A percentile compares a stretch with the other conserved stretches of the same genome.
Evolutionary conservation across 2,797 vertebrate genomes (phyloP).

Genomic region (Lepus townsendii): DNA sequence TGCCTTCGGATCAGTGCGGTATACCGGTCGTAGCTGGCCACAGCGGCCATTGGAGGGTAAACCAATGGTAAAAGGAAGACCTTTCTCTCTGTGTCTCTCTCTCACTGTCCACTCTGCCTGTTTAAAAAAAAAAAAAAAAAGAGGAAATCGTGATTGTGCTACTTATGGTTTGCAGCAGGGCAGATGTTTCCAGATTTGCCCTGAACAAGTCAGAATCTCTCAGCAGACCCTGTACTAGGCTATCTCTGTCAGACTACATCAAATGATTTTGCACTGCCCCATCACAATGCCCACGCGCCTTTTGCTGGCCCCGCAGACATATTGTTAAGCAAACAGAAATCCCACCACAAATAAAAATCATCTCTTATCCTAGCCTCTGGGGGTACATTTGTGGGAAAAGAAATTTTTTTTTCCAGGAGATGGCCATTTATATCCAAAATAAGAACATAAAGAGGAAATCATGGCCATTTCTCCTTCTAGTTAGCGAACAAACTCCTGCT

Average conservation of each 20-base stretch:
- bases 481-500: neutral
- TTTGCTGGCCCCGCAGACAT: neutral
- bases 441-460: neutral
- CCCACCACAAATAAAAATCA: neutral
- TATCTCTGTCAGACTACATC: neutral
- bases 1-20: too few relatives aligned
- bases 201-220: neutral
- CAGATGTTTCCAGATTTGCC: neutral
- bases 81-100: too few relatives aligned
- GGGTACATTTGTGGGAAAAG: neutral
- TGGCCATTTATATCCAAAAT: neutral
- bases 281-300: neutral
- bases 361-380: neutral
- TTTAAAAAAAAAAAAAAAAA: too few relatives aligned
- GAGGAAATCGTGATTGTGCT: neutral
- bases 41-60: too few relatives aligned
- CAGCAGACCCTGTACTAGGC: too few relatives aligned
- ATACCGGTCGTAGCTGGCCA: too few relatives aligned
- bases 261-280: neutral
- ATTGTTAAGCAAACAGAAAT: conserved; percentile 29
- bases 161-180: neutral
- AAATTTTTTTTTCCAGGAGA: neutral
- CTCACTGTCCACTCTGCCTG: too few relatives aligned
- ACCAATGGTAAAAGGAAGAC: too few relatives aligned
- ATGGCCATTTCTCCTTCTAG: neutral